Percentiles rank a stretch among this genome's conserved stretches.
Evolutionary conservation across 2,797 vertebrate species (phyloP).

Genomic region (Enteromius afrohamiltoni): DNA sequence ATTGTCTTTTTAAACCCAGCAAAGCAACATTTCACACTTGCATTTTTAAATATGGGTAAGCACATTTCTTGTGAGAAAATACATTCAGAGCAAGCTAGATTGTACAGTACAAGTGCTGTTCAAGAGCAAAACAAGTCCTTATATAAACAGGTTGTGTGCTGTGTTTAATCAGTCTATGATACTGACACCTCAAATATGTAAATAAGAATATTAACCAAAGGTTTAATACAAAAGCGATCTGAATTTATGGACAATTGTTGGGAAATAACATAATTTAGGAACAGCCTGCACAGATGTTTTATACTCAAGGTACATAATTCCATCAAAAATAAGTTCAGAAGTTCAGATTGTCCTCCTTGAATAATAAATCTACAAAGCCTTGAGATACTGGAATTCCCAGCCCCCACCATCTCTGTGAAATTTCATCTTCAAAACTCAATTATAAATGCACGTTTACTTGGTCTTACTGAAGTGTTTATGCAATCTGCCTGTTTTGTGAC

Average conservation of each 20-base stretch:
- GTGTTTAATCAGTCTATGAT: neutral
- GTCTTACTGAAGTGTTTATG: neutral
- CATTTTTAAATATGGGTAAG: neutral
- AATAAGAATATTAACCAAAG: neutral
- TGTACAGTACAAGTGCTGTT: neutral
- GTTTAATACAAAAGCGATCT: neutral
- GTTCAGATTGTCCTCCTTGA: neutral
- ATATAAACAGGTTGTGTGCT: neutral
- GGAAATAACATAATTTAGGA: neutral
- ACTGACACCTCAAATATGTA: neutral
- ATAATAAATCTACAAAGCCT: neutral
- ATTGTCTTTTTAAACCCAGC: neutral
- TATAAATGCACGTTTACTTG: neutral
- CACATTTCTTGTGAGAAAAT: neutral
- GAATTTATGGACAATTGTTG: neutral
- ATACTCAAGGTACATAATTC: neutral
- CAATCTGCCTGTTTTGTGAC: neutral
- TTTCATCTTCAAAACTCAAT: constrained; percentile 9
- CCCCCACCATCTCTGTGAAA: neutral
- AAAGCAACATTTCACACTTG: neutral
- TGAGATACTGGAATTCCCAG: constrained; percentile 11
- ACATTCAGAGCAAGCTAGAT: neutral
- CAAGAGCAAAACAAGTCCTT: neutral
- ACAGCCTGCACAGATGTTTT: neutral
- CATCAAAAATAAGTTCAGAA: neutral